Base-by-base conservation (phyloP, 1,140 invertebrate species). In the Tetramorium alpestre region DNA sequence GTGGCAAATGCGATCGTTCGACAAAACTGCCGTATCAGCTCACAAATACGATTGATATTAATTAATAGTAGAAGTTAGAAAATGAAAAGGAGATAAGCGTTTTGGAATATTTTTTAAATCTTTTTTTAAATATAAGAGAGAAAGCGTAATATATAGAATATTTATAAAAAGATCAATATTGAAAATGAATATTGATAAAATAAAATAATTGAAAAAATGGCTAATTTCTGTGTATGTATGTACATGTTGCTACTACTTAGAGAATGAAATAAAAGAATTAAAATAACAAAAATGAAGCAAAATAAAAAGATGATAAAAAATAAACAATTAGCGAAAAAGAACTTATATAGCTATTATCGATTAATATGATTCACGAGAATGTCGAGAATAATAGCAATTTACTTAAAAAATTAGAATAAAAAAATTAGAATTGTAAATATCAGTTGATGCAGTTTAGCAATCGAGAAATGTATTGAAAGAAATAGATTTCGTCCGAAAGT, bases 21-120 rank as follows among this genome's bases (percentile, higher is more conserved):
- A 81, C 28, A 54, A 81, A 70, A 70, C 33, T 18, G 49, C 49
- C 33, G 10, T 56, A 70, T 81, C 49, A 70, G 64, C 64, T 69
- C 16, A 33, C 33, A 69, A 69, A 80, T 70, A 70, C 78, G 33
- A 81, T 81, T 81, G 22, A 70, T 81, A 81, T 69, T 22, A 51
- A 80, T 80, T 80, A 80, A n/a, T 18, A n/a, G 5, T 22, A 38
- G 0, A 10, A 58, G 38, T 44, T 10, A 25, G 25, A 16, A 11
- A 33, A 33, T 2, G 4, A 2, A 62, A 62, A 33, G 7, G n/a
- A n/a, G 25, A 64, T 25, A 16, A 49, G 13, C 28, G 22, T 16
- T 54, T 22, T 18, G 11, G 13, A 58, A 76, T 62, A 41, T 2
- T 33, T 33, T 33, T 33, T 3, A 62, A 28, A 80, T 80, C 54